Evolutionary conservation across 2,797 vertebrate species (phyloP), one percentile per base, ranked within the genome.

Genomic region (Chiloscyllium punctatum): DNA sequence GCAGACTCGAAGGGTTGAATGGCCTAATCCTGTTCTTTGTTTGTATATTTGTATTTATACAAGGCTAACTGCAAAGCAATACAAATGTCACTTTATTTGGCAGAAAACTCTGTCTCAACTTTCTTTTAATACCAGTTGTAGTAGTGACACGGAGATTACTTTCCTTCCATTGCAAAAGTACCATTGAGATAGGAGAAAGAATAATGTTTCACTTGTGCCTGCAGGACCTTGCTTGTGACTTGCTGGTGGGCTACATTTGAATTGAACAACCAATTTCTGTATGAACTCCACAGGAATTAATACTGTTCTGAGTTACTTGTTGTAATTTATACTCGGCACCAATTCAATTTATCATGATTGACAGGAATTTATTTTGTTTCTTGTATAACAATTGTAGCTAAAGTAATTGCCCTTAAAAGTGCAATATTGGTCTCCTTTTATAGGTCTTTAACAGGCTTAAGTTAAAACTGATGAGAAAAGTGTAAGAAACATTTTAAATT

Each of bases 381-480:
- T 15, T 7, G 8, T 74, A 16, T 33, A 53, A 48, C 42, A 13
- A 94, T 33, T 51, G 25, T 13, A 77, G 71, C 94, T 77, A 53
- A 95, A 72, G 88, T 74, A 53, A 77, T 95, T 95, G 48, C 71
- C 69, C 94, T 74, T 77, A 74, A 72, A 95, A 42, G 25, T 51
- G 48, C 30, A 95, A 95, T 53, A 57, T 77, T 77, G 21, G 69
- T 27, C 13, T 69, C 94, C 94, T 21, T 72, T 27, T 94, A 4
- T 74, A 8, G 69, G 71, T 5, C 16, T 53, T 95, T 95, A 74
- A 95, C 57, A 18, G 94, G 11, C 33, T 74, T 72, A 95, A 77
- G 7, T 33, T 33, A 71, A 77, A 95, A 95, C 30, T 74, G 71
- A 77, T 53, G 71, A 74, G 94, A 53, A 74, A 95, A 57, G 71